Base-by-base conservation (phyloP, 2,888 invertebrate species). In the Nomada ruficornis region DNA sequence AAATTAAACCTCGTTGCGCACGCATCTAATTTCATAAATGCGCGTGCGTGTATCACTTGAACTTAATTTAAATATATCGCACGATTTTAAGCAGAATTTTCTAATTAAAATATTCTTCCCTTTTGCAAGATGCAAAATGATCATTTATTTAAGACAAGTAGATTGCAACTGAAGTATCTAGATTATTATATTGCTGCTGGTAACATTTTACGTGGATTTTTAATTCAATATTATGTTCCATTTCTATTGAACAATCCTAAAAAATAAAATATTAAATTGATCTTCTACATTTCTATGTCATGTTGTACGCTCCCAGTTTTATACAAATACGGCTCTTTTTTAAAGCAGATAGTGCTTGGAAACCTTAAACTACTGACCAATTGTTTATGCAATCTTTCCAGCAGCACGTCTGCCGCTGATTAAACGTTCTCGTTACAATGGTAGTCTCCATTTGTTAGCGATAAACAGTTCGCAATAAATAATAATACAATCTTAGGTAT, bases 401-500 rank as follows among this genome's bases (percentile, higher is more conserved):
- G 11, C n/a, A 57, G 63, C 13, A 29, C 36, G 18, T 60, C 20
- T 62, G n/a, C 36, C n/a, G 15, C 42, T 23, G 29, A 63, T 80
- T 55, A 64, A 23, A 64, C 20, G n/a, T 65, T 1, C 42, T 44
- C 15, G 18, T 47, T 44, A 29, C 29, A 23, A 71, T 13, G 29
- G 47, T 65, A 71, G 10, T 55, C 42, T 50, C 20, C 62, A 44
- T 50, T 68, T 68, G 42, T 74, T 42, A 50, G 57, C 10, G 59
- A 52, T 64, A 59, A 69, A 63, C 26, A 55, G 23, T 55, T 54
- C 29, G 11, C 20, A 59, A 71, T 15, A 44, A 60, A 80, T 70
- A 59, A 63, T 76, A 13, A 20, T 47, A 44, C 36, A 62, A 60
- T 65, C 36, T 77, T 60, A 59, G 29, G 20, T 76, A 29, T 52